Base-by-base conservation (phyloP, 2,797 vertebrate genomes). In the Avahi laniger region DNA sequence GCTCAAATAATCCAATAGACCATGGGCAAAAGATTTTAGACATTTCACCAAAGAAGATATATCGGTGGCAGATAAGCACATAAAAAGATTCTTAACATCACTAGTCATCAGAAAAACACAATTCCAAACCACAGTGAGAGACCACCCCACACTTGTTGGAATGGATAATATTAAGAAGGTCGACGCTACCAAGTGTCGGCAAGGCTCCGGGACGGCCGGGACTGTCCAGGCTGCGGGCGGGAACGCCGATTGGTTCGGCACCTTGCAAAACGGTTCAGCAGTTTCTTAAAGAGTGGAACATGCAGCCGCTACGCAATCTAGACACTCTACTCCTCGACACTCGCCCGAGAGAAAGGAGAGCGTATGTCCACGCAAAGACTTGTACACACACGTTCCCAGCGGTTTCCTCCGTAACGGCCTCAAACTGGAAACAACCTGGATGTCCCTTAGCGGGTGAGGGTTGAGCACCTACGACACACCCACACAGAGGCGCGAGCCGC, bases 401-500 rank as follows among this genome's bases (percentile, higher is more conserved):
- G 5, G 65, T 10, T 30, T 46, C 22, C 4, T 24, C 67, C 18
- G 38, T 22, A 70, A 46, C 1, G 17, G 18, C 5, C 46, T 15
- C 26, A 11, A 11, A 15, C 46, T 33, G 89, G 48, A 65, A 4
- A 28, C 6, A 7, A 12, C 38, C n/a, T 9, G 1, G 13, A 2
- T 3, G 15, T 41, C 69, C 50, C 0, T 9, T 15, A 5, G 20
- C 54, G 2, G 65, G 24, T 1, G 24, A 3, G 8, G 22, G 54
- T 1, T 20, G 30, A 8, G 28, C 10, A 0, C 35, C 2, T 14
- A 12, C 28, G 17, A 43, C 12, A 5, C 15, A 30, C 13, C 43
- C 43, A 28, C 73, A 5, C 3, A 2, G 24, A n/a, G 22, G 50
- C 6, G 17, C 0, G n/a, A 1, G 0, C 4, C 12, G 0, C 5